A percentile compares a stretch with the other conserved stretches of the same genome.
Evolutionary conservation across 2,888 invertebrate species (phyloP).

Genomic region (Hirtodrosophila confusa): DNA sequence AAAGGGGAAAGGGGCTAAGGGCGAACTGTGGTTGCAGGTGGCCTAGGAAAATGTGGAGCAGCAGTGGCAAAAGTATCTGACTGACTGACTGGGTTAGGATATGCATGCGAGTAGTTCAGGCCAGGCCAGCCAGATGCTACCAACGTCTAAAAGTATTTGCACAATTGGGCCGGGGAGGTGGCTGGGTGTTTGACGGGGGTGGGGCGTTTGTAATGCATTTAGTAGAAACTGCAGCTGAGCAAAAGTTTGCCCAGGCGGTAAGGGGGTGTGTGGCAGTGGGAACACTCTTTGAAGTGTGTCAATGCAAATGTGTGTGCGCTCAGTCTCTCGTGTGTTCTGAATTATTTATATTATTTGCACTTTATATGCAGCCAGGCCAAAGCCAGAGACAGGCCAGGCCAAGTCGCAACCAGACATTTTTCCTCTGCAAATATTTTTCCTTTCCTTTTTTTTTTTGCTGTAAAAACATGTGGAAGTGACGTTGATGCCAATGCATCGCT

Average conservation of each 20-base stretch:
- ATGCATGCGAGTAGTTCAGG: conserved; percentile 9
- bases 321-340: conserved; percentile 65
- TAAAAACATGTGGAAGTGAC: conserved; percentile 57
- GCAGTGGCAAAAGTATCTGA: conserved; percentile 37
- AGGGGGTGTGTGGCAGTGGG: not conserved
- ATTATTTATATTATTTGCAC: conserved; percentile 78
- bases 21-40: conserved; percentile 32
- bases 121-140: conserved; percentile 30
- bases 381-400: conserved; percentile 19
- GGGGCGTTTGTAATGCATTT: conserved; percentile 74
- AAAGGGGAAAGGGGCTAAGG: not conserved
- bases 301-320: conserved; percentile 67
- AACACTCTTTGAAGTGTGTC: conserved; percentile 69
- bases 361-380: conserved; percentile 61
- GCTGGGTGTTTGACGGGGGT: conserved; percentile 5
- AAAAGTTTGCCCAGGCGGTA: conserved; percentile 12
- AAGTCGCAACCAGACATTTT: conserved; percentile 35
- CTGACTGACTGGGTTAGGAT: conserved; percentile 29
- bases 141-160: conserved; percentile 62
- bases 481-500: conserved; percentile 57
- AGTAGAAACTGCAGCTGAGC: conserved; percentile 35
- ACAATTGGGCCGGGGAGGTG: conserved; percentile 35
- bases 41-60: conserved; percentile 62
- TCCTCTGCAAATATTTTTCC: conserved; percentile 31
- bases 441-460: no score